Evolutionary conservation across 2,797 vertebrate species (phyloP).

Genomic region (Halcyon chelicuti): DNA sequence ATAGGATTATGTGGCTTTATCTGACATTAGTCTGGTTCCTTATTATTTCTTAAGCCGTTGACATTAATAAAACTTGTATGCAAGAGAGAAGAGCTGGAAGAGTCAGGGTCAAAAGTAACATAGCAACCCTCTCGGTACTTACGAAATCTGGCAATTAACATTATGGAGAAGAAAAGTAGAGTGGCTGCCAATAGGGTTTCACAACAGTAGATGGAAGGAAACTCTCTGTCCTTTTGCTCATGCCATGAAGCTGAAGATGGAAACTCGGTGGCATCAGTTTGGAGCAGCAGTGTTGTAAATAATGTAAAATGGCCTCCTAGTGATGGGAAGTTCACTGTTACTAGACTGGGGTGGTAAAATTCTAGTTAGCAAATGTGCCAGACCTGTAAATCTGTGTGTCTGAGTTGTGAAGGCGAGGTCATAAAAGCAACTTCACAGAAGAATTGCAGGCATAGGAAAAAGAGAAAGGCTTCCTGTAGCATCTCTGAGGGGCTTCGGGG

Average conservation of each 20-base stretch:
- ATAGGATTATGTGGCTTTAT: neutral
- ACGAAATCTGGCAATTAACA: neutral
- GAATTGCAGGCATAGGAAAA: neutral
- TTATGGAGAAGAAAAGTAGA: neutral
- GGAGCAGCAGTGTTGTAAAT: neutral
- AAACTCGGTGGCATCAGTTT: neutral
- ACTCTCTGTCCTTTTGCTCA: neutral
- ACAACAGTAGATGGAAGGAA: neutral
- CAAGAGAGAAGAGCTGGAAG: neutral
- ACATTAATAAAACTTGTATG: neutral
- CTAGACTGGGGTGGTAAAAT: neutral
- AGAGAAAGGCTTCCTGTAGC: neutral
- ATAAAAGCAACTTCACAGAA: neutral
- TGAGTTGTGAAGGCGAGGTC: neutral
- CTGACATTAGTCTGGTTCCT: neutral
- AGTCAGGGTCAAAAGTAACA: constrained; percentile 2
- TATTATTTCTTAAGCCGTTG: neutral
- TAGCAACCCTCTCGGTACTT: neutral
- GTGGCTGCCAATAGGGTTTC: constrained; percentile 17
- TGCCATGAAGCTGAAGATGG: neutral
- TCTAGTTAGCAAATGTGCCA: neutral
- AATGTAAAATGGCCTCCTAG: neutral
- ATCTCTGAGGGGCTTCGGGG: neutral
- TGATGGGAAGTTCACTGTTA: neutral
- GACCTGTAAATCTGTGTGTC: neutral